Conservation (phyloP, 2,888 invertebrate genomes). For the Monopis laevigella region DNA sequence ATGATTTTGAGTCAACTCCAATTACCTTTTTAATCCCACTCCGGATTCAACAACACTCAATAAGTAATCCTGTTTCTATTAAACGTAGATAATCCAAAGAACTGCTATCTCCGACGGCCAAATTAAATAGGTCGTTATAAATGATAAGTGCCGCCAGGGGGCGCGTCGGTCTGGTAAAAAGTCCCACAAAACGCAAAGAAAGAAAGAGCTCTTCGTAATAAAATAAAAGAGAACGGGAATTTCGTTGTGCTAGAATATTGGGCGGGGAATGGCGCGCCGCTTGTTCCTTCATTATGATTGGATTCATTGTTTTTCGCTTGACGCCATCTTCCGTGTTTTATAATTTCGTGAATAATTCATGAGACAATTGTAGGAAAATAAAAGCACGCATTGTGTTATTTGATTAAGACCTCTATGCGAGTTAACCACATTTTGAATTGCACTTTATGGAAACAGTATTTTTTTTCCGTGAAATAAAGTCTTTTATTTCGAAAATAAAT, state of each 20-base stretch:
- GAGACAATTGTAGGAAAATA: conserved; percentile 22
- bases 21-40: conserved; percentile 8
- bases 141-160: conserved; percentile 27
- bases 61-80: conserved; percentile 5
- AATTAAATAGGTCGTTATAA: conserved; percentile 30
- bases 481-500: no score
- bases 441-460: no score
- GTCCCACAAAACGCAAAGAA: conserved; percentile 24
- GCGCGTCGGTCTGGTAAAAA: conserved; percentile 28
- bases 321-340: conserved; percentile 32
- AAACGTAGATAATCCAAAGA: background rate
- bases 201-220: conserved; percentile 24
- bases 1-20: conserved; percentile 1
- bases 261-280: conserved; percentile 18
- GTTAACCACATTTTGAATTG: conserved; percentile 4
- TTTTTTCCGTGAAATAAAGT: no score
- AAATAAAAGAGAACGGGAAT: conserved; percentile 27
- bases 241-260: conserved; percentile 22
- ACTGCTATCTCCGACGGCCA: conserved; percentile 22
- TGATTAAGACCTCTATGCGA: conserved; percentile 1
- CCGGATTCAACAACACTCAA: background rate
- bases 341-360: conserved; percentile 37
- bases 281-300: conserved; percentile 32
- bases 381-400: conserved; percentile 12
- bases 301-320: conserved; percentile 39